These are phyloP conservation scores for Periophthalmus magnuspinnatus DNA, from an alignment of 2,797 vertebrate species.

Conservation along the genomic window DNA sequence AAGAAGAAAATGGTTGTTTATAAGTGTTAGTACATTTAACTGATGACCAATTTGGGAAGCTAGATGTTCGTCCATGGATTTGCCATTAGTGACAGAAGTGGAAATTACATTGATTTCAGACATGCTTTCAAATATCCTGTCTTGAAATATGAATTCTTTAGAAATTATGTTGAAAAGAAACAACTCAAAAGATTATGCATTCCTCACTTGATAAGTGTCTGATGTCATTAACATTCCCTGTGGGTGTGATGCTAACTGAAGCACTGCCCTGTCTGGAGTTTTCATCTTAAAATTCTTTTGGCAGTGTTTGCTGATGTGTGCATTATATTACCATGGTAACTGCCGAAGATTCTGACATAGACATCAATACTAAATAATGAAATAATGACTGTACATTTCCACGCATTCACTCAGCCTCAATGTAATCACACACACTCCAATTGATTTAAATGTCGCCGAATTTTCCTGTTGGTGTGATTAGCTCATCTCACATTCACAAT, in stretches of 20 bases:
- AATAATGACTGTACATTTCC: not conserved
- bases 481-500: conserved; percentile 31
- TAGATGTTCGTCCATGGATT: too few species aligned
- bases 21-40: not conserved
- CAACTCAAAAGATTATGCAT: not conserved
- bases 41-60: too few species aligned
- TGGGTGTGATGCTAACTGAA: too few species aligned
- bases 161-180: not conserved
- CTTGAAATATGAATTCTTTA: not conserved
- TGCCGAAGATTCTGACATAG: too few species aligned
- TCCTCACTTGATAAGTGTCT: not conserved
- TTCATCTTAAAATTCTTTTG: too few species aligned
- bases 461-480: conserved; percentile 27
- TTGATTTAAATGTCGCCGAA: conserved; percentile 24
- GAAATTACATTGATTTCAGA: not conserved
- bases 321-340: too few species aligned
- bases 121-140: not conserved
- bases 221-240: too few species aligned
- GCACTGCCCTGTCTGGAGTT: too few species aligned
- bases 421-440: conserved; percentile 13
- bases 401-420: conserved; percentile 25
- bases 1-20: not conserved
- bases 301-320: too few species aligned
- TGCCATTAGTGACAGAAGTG: not conserved
- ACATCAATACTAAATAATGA: not conserved